Base-by-base conservation (phyloP, 2,888 invertebrate species). In the Luperina testacea region DNA sequence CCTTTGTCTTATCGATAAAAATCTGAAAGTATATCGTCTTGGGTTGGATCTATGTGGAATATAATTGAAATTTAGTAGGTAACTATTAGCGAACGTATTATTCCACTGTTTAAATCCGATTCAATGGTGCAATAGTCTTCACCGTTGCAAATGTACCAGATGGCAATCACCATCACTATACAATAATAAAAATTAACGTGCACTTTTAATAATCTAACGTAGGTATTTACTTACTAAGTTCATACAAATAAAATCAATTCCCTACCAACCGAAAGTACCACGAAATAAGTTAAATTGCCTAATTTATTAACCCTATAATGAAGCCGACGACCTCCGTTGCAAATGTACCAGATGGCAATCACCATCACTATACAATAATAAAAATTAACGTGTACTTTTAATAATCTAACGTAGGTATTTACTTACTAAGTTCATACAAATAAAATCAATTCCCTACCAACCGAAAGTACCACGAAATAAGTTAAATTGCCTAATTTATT, bases 231-330 rank as follows among this genome's bases (percentile, higher is more conserved):
- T 5, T 9, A 63, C 42, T 24, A 8, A 32, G 8, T 77, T 63
- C 17, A 48, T 24, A 32, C 9, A 9, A 59, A 64, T 48, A 11
- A 84, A 57, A n/a, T 53, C 48, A 57, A 32, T 45, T 32, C 17
- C n/a, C 2, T n/a, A 24, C 7, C 7, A 57, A 61, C 27, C 27
- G 6, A 81, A 51, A 80, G 57, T 20, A 15, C 20, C n/a, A 32
- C 59, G n/a, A 27, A 74, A 69, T 59, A 48, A 72, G 67, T 65
- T 61, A 51, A 61, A 69, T 81, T 70, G 73, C 27, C 32, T 53
- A 72, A 86, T 86, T 86, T 76, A 82, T 86, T 65, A 86, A 83
- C 72, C 72, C 69, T 48, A 51, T 83, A 86, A 73, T 83, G 78
- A 70, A 73, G 69, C 70, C 65, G 32, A 63, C 84, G 15, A 77